Base-by-base conservation (phyloP, 1,140 invertebrate species). In the Temnothorax longispinosus region DNA sequence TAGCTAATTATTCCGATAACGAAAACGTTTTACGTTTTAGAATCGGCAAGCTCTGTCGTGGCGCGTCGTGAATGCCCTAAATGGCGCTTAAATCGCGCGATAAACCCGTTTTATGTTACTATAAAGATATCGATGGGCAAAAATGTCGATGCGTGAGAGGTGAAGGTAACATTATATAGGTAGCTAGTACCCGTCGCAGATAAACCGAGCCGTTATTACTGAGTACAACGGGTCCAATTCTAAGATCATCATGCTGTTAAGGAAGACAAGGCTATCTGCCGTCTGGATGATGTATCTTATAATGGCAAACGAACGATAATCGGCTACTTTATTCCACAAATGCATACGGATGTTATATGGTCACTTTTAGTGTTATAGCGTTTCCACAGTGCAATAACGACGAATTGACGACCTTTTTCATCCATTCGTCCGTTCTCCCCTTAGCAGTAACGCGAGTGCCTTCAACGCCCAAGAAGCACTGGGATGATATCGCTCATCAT, bases 61-160 rank as follows among this genome's bases (percentile, higher is more conserved):
- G 88, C 87, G 87, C 91, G 88, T 87, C 87, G 88, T 89, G 90
- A 92, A 91, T 75, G 62, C 35, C 35, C 38, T 11, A 52, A 87
- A 90, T 47, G 76, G 50, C 47, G 69, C 72, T 90, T 88, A 85
- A 91, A 90, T 86, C 77, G 89, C 54, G 35, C 65, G 77, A 81
- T 90, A 90, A 90, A 88, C 44, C 21, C 76, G 77, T 54, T 90
- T 90, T 90, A 90, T 71, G 56, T 78, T 60, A 35, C 76, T 65
- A 58, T 90, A 90, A 90, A 90, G 87, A 90, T 90, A 90, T 56
- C 89, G 52, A 80, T 76, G 86, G 21, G 58, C 60, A 90, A 90
- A 90, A 90, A 90, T 88, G 86, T 80, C 50, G 69, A 50, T 72
- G 77, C 69, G 21, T 21, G 41, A 41, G 41, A 56, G 41, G 21